phyloP scores from a whole-genome alignment of 2,113 vertebrate genomes.

The Prionailurus bengalensis region DNA sequence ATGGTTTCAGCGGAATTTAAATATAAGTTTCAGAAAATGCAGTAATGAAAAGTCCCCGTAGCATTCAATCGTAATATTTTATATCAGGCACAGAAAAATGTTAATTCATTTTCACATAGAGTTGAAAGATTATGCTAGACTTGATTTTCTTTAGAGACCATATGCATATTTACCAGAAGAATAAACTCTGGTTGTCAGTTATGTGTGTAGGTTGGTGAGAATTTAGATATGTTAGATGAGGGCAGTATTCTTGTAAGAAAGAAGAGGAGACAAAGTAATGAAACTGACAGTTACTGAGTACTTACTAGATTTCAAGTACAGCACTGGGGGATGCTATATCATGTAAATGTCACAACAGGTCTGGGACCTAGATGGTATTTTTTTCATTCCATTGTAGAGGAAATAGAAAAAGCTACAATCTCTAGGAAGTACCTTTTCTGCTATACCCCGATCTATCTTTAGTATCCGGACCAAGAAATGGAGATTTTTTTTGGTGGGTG shows the following conservation, averaged over 20 bases:
- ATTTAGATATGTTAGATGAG: background rate
- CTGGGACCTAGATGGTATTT: background rate
- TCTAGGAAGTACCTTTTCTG: background rate
- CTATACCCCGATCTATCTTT: background rate
- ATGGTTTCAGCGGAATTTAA: constrained; percentile 60
- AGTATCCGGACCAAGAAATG: background rate
- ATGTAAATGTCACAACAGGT: background rate
- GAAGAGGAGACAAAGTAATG: background rate
- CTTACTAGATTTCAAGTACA: background rate
- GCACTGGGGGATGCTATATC: background rate
- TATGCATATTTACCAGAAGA: constrained; percentile 42
- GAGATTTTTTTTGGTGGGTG: background rate
- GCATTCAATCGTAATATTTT: constrained; percentile 62
- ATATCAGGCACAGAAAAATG: constrained; percentile 55
- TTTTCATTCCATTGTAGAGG: constrained; percentile 16
- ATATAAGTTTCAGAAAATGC: constrained; percentile 43
- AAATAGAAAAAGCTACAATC: background rate
- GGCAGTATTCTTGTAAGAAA: background rate
- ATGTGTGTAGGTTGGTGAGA: constrained; percentile 39
- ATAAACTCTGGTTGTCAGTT: constrained; percentile 28
- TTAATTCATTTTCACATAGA: constrained; percentile 63
- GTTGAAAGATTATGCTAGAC: constrained; percentile 48
- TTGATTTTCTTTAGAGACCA: constrained; percentile 61
- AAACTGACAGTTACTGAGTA: background rate
- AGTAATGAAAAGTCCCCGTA: constrained; percentile 53